Base-by-base conservation (phyloP, 2,888 invertebrate genomes). In the Drosophila greeni region DNA sequence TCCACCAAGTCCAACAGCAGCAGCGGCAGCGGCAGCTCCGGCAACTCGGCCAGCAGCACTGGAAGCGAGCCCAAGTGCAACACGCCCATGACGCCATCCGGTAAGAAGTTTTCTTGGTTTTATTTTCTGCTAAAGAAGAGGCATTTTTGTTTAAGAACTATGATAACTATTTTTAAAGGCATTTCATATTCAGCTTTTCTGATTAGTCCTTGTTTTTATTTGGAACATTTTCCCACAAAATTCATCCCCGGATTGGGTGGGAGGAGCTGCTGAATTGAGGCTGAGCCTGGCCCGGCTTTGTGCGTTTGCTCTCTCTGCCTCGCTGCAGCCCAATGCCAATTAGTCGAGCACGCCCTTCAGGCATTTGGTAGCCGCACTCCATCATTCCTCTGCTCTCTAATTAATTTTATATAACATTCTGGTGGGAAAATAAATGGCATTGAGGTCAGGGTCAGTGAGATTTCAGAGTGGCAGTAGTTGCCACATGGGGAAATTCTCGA, bases 1-100 rank as follows among this genome's bases (percentile, higher is more conserved):
- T 85, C 85, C 51, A 88, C 88, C 37, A 87, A 87, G 70, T 87
- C 87, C 64, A 88, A 87, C 56, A 87, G 87, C 70, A 87, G 88
- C 65, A 86, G 82, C 26, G 78, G 82, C 59, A 85, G 85, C 49
- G 86, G 86, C 70, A 86, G 85, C 75, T 87, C 88, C 6, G 86
- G 87, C 62, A 82, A 82, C 59, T 84, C 81, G 24, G 81, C 83
- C 29, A 82, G 81, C 77, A 86, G 86, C 70, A 86, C 87, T 23
- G 88, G 81, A 66, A 82, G 86, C 60, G 86, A 86, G 66, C 75
- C 86, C 20, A 87, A 87, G 74, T 87, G 88, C 75, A 85, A 83
- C 47, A 87, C 88, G 57, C 89, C 89, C 57, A 86, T 89, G 85
- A 88, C 88, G 72, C 86, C 88, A 73, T 84, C 86, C 84, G 89